These are phyloP conservation scores for Coregonus sp. DNA, from an alignment of 2,797 vertebrate species.

Conservation along the genomic window DNA sequence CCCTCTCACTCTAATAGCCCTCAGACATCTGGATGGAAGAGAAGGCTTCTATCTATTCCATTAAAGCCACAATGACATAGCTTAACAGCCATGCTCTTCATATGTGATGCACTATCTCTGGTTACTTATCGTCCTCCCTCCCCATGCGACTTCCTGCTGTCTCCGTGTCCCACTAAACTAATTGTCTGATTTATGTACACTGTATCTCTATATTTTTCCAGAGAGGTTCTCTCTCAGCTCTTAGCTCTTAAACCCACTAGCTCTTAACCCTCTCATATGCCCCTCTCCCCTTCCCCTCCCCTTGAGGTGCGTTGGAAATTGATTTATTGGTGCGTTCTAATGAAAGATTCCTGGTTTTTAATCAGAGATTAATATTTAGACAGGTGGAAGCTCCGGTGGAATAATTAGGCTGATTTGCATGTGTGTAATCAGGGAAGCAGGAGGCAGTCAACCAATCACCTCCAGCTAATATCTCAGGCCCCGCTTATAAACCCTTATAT, in stretches of 20 bases:
- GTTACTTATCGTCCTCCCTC: conserved; percentile 9
- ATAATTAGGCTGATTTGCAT: conserved; percentile 32
- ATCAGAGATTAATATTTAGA: conserved; percentile 36
- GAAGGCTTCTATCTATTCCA: not conserved
- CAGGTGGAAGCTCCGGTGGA: conserved; percentile 1
- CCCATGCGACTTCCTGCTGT: not conserved
- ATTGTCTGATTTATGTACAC: conserved; percentile 39
- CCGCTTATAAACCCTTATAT: conserved; percentile 1
- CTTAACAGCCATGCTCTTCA: not conserved
- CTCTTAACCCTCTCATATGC: not conserved
- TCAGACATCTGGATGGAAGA: not conserved
- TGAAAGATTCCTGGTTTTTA: conserved; percentile 34
- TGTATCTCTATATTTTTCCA: conserved; percentile 29
- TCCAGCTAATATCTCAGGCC: conserved; percentile 4
- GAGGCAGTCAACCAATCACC: conserved; percentile 14
- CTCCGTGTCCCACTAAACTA: conserved; percentile 24
- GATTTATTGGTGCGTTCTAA: conserved; percentile 43
- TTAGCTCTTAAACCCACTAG: too few relatives aligned
- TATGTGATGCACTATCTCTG: not conserved
- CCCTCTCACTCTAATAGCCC: not conserved
- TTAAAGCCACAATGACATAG: not conserved
- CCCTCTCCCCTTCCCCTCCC: not conserved
- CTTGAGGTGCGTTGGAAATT: conserved; percentile 25
- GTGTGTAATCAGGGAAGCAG: conserved; percentile 27
- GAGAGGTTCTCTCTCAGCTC: not conserved